A percentile compares a stretch with the other conserved stretches of the same genome.
Conservation (phyloP, 2,888 invertebrate genomes). For the Macaria notata region DNA sequence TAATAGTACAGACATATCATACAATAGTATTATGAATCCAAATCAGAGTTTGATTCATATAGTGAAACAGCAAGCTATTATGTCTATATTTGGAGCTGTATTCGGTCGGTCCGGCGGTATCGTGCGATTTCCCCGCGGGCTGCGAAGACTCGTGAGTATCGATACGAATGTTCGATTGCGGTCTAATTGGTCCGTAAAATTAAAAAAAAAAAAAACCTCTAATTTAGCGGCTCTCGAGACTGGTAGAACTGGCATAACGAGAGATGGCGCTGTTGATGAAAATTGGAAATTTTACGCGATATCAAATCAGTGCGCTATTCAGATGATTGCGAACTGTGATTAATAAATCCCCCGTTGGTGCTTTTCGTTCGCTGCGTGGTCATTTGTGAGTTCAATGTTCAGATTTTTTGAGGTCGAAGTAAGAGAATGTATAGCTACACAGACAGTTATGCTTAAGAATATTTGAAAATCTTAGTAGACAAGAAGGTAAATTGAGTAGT, state of each 20-base stretch:
- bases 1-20: too few species aligned
- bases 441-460: too few species aligned
- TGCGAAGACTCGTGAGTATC: constrained; percentile 53
- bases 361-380: background rate
- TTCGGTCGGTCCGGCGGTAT: constrained; percentile 29
- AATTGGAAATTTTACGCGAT: constrained; percentile 1
- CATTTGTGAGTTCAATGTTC: background rate
- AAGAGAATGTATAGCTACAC: too few species aligned
- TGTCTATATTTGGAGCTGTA: too few species aligned
- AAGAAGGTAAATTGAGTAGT: too few species aligned
- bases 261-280: background rate
- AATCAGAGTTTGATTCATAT: too few species aligned
- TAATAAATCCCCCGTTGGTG: background rate
- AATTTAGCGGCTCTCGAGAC: constrained; percentile 26
- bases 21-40: too few species aligned
- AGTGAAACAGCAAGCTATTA: too few species aligned
- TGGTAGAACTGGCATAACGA: constrained; percentile 1
- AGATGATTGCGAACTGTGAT: background rate
- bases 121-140: constrained; percentile 52
- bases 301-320: background rate
- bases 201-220: constrained; percentile 29
- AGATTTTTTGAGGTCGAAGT: too few species aligned
- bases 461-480: too few species aligned
- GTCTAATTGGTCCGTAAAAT: constrained; percentile 48
- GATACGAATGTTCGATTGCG: constrained; percentile 42